Evolutionary conservation across 2,888 invertebrate genomes (phyloP), one percentile per base, ranked within the genome.

Genomic region (Caenorhabditis sulstoni): DNA sequence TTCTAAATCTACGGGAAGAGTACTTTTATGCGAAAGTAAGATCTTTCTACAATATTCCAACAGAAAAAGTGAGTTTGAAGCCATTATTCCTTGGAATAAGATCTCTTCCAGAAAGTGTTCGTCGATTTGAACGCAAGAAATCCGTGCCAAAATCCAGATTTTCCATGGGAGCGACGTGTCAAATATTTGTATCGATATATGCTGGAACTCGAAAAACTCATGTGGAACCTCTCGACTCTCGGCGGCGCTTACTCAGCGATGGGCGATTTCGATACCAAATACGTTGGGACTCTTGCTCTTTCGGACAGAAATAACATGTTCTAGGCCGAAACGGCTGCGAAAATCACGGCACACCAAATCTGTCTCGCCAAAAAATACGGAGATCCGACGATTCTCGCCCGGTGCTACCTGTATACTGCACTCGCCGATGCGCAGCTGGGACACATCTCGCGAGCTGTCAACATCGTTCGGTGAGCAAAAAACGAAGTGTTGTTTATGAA

Each of bases 161-260:
- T 50, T 20, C 16, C 29, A 14, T 78, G 84, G 84, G 84, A 84
- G 20, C 22, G 61, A 23, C 77, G 81, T n/a, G 50, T 84, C 11
- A 75, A 74, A 29, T 57, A 64, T 37, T 49, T 73, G 5, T 73
- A 78, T n/a, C 78, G 73, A 5, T 59, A 59, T n/a, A 66, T 73
- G 66, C 71, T 87, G 11, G 95, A 95, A 91, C 92, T 95, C 85
- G 95, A 95, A 85, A 93, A 94, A 91, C 93, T 95, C 35, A 93
- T 97, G 93, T 96, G 96, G 18, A 96, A 96, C 96, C 91, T 98
- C 23, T 97, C 97, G 20, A 97, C 98, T 0, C 92, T 98, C 16
- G 98, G 97, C 2, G 97, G 97, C 55, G 97, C 96, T 1, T 97
- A 95, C 91, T 97, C 97, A 1, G 95, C 97, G 0, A 92, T 98